Evolutionary conservation across 2,113 vertebrate species (phyloP).

Genomic region (Sinocyclocheilus rhinocerous): DNA sequence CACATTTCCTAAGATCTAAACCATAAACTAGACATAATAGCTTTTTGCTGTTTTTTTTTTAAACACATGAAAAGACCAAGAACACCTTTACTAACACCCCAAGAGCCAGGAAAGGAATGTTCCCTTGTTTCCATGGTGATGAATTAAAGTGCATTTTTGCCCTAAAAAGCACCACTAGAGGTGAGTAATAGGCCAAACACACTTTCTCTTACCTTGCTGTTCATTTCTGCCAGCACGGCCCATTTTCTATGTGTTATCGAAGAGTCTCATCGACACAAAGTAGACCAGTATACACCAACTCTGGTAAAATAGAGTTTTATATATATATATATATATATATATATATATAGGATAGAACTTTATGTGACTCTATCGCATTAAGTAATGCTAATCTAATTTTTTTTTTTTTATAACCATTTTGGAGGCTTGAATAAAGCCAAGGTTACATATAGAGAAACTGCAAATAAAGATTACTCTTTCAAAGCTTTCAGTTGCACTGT

Average conservation of each 20-base stretch:
- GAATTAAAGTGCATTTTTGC: slow-evolving; percentile 32
- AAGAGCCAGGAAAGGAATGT: slow-evolving; percentile 9
- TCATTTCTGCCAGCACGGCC: not conserved
- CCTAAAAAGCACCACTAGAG: slow-evolving; percentile 24
- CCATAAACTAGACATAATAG: not conserved
- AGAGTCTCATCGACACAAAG: not conserved
- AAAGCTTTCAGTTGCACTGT: too few species aligned
- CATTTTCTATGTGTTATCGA: not conserved
- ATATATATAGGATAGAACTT: too few species aligned
- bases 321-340: too few species aligned
- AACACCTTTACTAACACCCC: not conserved
- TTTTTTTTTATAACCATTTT: too few species aligned
- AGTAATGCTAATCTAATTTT: too few species aligned
- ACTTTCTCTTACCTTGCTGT: not conserved
- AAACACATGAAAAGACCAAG: not conserved
- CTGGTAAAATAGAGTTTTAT: not conserved
- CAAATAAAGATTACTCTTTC: too few species aligned
- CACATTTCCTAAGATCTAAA: not conserved
- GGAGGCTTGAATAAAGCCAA: too few species aligned
- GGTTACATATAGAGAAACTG: too few species aligned
- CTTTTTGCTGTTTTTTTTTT: not conserved
- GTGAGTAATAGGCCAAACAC: slow-evolving; percentile 24
- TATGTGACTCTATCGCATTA: too few species aligned
- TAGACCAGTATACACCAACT: not conserved
- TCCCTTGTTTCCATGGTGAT: slow-evolving; percentile 44